Conservation (phyloP, 2,888 invertebrate genomes). For the Eumacrocentrus americanus region DNA sequence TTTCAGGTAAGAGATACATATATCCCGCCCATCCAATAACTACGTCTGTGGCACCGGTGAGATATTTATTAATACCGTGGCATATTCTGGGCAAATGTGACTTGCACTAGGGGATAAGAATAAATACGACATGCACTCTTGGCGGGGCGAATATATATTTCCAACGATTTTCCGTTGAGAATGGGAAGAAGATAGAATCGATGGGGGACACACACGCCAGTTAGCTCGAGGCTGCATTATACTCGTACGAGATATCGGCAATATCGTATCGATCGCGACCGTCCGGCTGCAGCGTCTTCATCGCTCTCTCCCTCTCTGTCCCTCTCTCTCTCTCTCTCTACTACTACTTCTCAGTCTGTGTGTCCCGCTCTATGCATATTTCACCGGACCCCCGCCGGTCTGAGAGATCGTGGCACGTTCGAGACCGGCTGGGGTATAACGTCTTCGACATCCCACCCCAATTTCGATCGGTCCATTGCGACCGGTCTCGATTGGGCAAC, state of each 20-base stretch:
- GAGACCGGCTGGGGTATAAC: slow-evolving; percentile 8
- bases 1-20: slow-evolving; percentile 37
- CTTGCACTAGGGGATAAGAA: not conserved
- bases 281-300: not conserved
- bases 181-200: slow-evolving; percentile 26
- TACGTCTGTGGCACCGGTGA: slow-evolving; percentile 5
- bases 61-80: slow-evolving; percentile 22
- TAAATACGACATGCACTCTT: slow-evolving; percentile 24
- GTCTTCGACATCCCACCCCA: slow-evolving; percentile 22
- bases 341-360: not conserved
- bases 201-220: no score
- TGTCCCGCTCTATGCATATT: slow-evolving; percentile 21
- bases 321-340: not conserved
- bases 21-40: not conserved
- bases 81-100: slow-evolving; percentile 3
- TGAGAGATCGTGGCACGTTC: slow-evolving; percentile 20
- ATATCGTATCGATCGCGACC: slow-evolving; percentile 33
- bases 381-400: slow-evolving; percentile 21
- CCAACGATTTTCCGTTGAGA: slow-evolving; percentile 13
- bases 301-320: slow-evolving; percentile 5
- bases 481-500: slow-evolving; percentile 8
- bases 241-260: slow-evolving; percentile 33
- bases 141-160: slow-evolving; percentile 17
- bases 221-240: no score
- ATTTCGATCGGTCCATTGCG: not conserved